Evolutionary conservation across 2,113 vertebrate species (phyloP).

Genomic region (Cynopterus brachyotis): DNA sequence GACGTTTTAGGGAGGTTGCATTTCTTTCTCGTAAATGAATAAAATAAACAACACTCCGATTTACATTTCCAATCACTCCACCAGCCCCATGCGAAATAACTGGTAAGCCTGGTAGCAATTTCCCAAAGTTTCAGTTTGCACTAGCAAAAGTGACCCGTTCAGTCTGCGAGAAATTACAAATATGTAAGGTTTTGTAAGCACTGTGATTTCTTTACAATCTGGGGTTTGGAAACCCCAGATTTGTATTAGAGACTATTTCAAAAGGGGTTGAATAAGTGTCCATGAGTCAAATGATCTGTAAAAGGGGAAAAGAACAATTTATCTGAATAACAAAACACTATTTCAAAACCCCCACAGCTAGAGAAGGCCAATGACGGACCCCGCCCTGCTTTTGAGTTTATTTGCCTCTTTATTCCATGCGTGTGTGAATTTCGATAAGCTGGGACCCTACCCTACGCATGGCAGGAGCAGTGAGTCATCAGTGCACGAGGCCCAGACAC

Average conservation of each 20-base stretch:
- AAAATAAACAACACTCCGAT: background rate
- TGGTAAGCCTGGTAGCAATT: background rate
- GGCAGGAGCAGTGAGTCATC: background rate
- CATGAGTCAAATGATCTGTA: background rate
- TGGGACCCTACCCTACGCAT: background rate
- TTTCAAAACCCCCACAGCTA: background rate
- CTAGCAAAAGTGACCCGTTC: background rate
- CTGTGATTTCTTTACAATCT: background rate
- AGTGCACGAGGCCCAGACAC: rapidly evolving
- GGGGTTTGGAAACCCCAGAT: background rate
- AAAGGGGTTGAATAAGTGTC: background rate
- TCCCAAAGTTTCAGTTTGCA: background rate
- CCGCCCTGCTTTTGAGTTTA: rapidly evolving
- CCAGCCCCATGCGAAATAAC: background rate
- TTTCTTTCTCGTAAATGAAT: background rate
- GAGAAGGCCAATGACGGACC: background rate
- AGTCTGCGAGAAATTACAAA: slow-evolving; percentile 15
- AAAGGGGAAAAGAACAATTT: background rate
- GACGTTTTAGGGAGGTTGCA: background rate
- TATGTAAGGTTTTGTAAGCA: background rate
- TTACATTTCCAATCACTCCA: background rate
- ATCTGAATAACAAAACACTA: background rate
- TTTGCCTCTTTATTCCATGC: background rate
- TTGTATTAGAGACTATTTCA: background rate
- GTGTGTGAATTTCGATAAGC: background rate